These are phyloP conservation scores for Napeogenes inachia DNA, from an alignment of 2,888 invertebrate genomes.

Conservation along the genomic window DNA sequence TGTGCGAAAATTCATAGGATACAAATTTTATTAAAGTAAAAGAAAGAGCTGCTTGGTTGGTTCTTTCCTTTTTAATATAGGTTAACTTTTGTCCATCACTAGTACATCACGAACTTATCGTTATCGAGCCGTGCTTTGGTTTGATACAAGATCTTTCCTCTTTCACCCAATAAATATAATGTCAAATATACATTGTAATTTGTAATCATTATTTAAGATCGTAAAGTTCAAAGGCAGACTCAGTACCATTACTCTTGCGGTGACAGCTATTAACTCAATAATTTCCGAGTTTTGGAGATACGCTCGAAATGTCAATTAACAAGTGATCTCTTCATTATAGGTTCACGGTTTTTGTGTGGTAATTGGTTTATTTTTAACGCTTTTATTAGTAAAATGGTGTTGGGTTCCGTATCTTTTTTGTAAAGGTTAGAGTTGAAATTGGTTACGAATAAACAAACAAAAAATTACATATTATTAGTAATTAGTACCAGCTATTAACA, in stretches of 20 bases:
- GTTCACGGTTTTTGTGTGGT: not conserved
- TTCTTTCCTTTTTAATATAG: too few species aligned
- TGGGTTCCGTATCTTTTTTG: not conserved
- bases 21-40: too few species aligned
- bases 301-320: constrained; percentile 26
- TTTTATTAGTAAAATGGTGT: not conserved
- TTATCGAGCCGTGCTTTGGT: not conserved
- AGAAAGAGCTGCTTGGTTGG: too few species aligned
- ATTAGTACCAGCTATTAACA: too few species aligned
- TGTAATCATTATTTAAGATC: not conserved
- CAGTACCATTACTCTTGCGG: constrained; percentile 14
- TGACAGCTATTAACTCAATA: constrained; percentile 19
- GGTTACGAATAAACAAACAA: too few species aligned
- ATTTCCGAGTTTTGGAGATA: constrained; percentile 12
- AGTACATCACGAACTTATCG: too few species aligned
- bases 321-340: constrained; percentile 16
- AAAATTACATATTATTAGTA: too few species aligned
- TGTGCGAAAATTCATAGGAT: too few species aligned
- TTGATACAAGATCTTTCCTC: not conserved
- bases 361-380: too few species aligned
- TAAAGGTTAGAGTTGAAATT: too few species aligned
- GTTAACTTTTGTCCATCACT: too few species aligned
- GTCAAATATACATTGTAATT: not conserved
- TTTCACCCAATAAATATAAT: not conserved
- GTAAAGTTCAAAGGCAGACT: constrained; percentile 26